Conservation (phyloP, 1,140 invertebrate genomes). For the Rhizoglyphus robini region DNA sequence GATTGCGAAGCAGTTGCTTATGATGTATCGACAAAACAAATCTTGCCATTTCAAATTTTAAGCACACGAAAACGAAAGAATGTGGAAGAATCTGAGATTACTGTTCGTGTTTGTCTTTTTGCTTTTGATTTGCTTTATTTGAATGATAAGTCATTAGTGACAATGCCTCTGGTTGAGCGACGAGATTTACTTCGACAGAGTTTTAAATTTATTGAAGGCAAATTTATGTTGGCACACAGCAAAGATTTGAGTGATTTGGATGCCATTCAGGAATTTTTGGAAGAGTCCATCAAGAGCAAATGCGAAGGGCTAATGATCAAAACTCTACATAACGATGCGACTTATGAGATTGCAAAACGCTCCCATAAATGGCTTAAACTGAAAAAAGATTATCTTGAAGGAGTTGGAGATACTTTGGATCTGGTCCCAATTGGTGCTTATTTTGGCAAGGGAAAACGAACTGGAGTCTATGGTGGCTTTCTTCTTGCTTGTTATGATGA, state of each 20-base stretch:
- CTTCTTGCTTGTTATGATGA: slow-evolving; percentile 90
- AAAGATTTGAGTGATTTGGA: slow-evolving; percentile 66
- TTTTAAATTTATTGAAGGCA: slow-evolving; percentile 53
- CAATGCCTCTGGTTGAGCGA: slow-evolving; percentile 57
- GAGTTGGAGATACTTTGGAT: slow-evolving; percentile 47
- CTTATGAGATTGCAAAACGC: slow-evolving; percentile 94
- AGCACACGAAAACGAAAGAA: slow-evolving; percentile 93
- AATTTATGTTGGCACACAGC: slow-evolving; percentile 75
- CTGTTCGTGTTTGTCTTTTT: slow-evolving; percentile 93
- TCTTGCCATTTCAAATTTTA: slow-evolving; percentile 92
- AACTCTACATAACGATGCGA: slow-evolving; percentile 76
- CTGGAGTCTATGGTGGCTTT: slow-evolving; percentile 89
- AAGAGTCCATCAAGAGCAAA: slow-evolving; percentile 90
- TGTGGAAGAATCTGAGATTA: slow-evolving; percentile 72
- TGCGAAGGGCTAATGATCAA: slow-evolving; percentile 99
- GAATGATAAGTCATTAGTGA: slow-evolving; percentile 75
- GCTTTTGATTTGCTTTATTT: slow-evolving; percentile 94
- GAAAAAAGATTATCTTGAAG: slow-evolving; percentile 48
- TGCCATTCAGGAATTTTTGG: slow-evolving; percentile 83
- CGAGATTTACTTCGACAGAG: slow-evolving; percentile 56
- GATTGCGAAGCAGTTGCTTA: slow-evolving; percentile 97
- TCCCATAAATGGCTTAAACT: slow-evolving; percentile 91
- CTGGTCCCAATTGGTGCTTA: slow-evolving; percentile 89
- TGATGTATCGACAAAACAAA: slow-evolving; percentile 74
- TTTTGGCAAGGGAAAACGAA: slow-evolving; percentile 80